These are phyloP conservation scores for Murina feae DNA, from an alignment of 2,113 vertebrate genomes.

Conservation along the genomic window DNA sequence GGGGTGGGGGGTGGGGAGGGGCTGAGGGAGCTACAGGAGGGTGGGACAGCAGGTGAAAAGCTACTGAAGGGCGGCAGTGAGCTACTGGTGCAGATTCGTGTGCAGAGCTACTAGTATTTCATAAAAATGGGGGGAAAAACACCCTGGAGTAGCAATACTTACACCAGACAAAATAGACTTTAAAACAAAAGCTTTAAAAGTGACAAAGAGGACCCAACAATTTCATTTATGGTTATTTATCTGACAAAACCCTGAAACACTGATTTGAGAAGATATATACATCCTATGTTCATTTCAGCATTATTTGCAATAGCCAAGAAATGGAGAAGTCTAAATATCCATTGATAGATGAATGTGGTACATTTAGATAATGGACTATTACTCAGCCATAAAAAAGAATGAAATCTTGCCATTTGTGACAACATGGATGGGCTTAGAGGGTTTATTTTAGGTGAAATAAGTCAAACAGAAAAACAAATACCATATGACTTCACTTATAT, in stretches of 20 bases:
- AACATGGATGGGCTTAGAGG: background rate
- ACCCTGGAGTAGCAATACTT: background rate
- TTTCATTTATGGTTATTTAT: background rate
- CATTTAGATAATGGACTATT: background rate
- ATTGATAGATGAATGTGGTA: background rate
- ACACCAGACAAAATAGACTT: background rate
- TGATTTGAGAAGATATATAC: background rate
- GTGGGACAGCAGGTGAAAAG: too few relatives aligned
- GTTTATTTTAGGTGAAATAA: background rate
- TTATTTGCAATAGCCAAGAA: background rate
- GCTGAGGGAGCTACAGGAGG: too few relatives aligned
- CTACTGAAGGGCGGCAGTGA: too few relatives aligned
- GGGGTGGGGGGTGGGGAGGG: too few relatives aligned
- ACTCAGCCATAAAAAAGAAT: background rate
- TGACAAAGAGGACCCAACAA: background rate
- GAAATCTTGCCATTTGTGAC: background rate
- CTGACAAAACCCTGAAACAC: background rate
- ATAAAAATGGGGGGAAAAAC: background rate
- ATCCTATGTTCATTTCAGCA: background rate
- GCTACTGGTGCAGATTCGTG: too few relatives aligned
- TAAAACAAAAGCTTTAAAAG: background rate
- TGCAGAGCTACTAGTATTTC: background rate
- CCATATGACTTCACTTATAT: background rate
- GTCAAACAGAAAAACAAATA: background rate
- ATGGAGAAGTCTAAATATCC: background rate